phyloP scores from a whole-genome alignment of 2,888 invertebrate species.

The Lamproptera curius region DNA sequence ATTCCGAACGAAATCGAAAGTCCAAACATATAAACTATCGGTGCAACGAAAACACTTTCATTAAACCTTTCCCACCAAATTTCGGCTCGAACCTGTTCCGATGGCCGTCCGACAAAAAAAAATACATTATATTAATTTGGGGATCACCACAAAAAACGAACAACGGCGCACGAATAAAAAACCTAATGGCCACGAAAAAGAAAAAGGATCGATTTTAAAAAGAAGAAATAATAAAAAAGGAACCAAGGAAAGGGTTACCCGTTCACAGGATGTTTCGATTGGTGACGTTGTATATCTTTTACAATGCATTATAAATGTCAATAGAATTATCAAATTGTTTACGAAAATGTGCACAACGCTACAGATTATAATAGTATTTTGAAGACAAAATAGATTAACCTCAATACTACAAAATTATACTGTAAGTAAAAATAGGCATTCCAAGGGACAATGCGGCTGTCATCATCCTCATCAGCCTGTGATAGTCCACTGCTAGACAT shows the following conservation, averaged over 20 bases:
- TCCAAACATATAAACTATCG: slow-evolving; percentile 42
- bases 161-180: slow-evolving; percentile 65
- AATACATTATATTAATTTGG: slow-evolving; percentile 76
- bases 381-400: too few species aligned
- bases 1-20: slow-evolving; percentile 60
- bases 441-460: too few species aligned
- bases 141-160: slow-evolving; percentile 73
- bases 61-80: slow-evolving; percentile 65
- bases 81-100: slow-evolving; percentile 53
- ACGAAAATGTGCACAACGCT: too few species aligned
- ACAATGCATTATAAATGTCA: too few species aligned
- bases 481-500: too few species aligned
- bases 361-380: too few species aligned
- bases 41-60: slow-evolving; percentile 66
- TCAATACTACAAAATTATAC: too few species aligned
- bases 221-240: slow-evolving; percentile 43
- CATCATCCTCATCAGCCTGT: too few species aligned
- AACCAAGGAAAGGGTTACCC: slow-evolving; percentile 59
- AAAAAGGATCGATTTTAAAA: slow-evolving; percentile 58
- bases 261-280: slow-evolving; percentile 54
- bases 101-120: slow-evolving; percentile 58
- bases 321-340: too few species aligned
- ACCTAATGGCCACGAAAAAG: slow-evolving; percentile 71
- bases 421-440: too few species aligned
- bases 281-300: too few species aligned